Evolutionary conservation across 1,140 invertebrate genomes (phyloP).

Genomic region (Cryptotermes secundus): DNA sequence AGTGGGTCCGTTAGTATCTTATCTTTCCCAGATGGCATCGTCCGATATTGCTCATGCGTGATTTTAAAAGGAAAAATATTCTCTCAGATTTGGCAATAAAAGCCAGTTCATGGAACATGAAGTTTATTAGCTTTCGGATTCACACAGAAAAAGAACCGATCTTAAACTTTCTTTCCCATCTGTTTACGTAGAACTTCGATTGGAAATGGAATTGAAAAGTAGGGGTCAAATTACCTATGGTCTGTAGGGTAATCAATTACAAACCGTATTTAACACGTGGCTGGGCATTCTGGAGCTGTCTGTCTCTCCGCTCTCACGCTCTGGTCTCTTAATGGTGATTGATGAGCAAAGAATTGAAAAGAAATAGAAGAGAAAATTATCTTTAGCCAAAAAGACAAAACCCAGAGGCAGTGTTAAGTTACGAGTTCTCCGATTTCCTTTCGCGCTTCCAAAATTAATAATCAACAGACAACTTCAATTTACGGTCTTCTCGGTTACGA

Average conservation of each 20-base stretch:
- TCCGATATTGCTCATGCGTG: neutral
- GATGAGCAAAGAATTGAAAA: neutral
- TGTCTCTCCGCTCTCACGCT: neutral
- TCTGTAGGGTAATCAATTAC: neutral
- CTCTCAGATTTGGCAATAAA: neutral
- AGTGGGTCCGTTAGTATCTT: too few relatives aligned
- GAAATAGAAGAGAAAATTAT: neutral
- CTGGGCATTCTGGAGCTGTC: neutral
- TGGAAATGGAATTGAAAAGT: neutral
- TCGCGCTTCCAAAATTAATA: neutral
- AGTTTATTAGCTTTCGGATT: neutral
- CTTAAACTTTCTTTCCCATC: neutral
- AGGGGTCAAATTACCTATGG: neutral
- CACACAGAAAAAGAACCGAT: neutral
- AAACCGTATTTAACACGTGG: constrained; percentile 8
- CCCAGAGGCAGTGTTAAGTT: neutral
- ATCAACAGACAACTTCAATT: too few relatives aligned
- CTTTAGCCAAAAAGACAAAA: neutral
- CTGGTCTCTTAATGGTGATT: neutral
- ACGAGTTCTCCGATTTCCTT: neutral
- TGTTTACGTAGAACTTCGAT: neutral
- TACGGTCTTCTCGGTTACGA: too few relatives aligned
- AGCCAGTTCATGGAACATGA: neutral
- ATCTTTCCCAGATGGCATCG: too few relatives aligned
- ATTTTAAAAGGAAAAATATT: neutral